Conservation (phyloP, 2,888 invertebrate genomes). For the Machimus rusticus region DNA sequence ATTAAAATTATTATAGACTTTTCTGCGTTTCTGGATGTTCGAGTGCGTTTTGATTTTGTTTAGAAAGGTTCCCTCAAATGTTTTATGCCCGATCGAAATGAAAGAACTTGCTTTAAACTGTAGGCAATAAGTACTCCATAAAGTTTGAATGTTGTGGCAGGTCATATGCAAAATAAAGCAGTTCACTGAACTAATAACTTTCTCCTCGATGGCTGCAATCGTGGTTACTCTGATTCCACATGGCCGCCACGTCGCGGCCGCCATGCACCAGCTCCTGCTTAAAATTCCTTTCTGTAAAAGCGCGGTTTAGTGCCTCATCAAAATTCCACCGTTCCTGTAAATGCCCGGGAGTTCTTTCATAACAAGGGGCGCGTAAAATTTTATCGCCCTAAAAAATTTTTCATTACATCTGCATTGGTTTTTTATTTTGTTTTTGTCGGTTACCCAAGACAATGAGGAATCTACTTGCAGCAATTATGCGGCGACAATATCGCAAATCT, state of each 20-base stretch:
- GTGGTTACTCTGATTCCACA: not conserved
- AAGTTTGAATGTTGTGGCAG: not conserved
- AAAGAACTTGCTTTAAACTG: not conserved
- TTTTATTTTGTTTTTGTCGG: not conserved
- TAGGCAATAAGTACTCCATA: not conserved
- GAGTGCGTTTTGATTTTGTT: too few relatives aligned
- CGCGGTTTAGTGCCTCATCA: not conserved
- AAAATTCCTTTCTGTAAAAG: not conserved
- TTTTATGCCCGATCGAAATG: too few relatives aligned
- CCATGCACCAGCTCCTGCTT: not conserved
- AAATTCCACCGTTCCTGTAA: not conserved
- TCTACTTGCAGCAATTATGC: slow-evolving; percentile 43
- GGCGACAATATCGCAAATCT: slow-evolving; percentile 42
- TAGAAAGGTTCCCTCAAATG: too few relatives aligned
- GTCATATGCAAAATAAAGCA: not conserved
- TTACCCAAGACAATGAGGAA: not conserved
- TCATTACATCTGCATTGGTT: not conserved
- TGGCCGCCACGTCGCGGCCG: not conserved
- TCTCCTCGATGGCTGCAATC: not conserved
- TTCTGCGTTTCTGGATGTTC: too few relatives aligned
- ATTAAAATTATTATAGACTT: too few relatives aligned
- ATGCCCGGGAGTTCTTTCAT: not conserved
- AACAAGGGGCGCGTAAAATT: not conserved
- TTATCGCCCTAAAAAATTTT: not conserved
- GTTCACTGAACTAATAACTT: not conserved